phyloP scores from a whole-genome alignment of 2,888 invertebrate species.

The Melipona bicolor region DNA sequence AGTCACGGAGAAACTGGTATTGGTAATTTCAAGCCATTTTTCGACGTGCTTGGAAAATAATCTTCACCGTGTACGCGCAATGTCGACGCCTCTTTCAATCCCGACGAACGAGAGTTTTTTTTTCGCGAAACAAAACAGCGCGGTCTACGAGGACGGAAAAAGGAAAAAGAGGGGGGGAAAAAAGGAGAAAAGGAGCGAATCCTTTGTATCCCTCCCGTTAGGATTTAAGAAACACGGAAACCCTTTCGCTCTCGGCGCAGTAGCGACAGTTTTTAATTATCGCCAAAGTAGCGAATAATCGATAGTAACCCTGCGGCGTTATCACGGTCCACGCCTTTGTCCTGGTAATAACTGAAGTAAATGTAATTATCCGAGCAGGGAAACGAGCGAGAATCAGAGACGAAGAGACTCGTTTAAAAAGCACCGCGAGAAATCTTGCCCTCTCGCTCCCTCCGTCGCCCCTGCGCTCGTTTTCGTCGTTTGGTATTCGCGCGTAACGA shows the following conservation, averaged over 20 bases:
- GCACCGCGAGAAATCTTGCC: conserved; percentile 8
- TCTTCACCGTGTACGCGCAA: neutral
- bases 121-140: conserved; percentile 9
- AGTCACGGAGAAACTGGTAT: conserved; percentile 30
- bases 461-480: neutral
- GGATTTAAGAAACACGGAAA: conserved; percentile 59
- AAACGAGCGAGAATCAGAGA: conserved; percentile 42
- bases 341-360: conserved; percentile 73
- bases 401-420: conserved; percentile 41
- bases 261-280: conserved; percentile 67
- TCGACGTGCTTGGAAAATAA: conserved; percentile 42
- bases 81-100: conserved; percentile 3
- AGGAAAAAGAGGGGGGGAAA: neutral
- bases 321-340: conserved; percentile 73
- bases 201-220: conserved; percentile 41
- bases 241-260: conserved; percentile 49
- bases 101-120: conserved; percentile 1
- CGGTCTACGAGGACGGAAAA: neutral
- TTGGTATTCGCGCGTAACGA: neutral
- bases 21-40: conserved; percentile 55
- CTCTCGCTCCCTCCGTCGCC: conserved; percentile 12
- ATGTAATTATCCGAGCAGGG: conserved; percentile 71
- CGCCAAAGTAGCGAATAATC: conserved; percentile 61
- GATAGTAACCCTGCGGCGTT: conserved; percentile 65
- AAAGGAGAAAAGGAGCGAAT: neutral